Evolutionary conservation across 1,140 invertebrate species (phyloP), one percentile per base, ranked within the genome.

Genomic region (Stratiolaelaps scimitus): DNA sequence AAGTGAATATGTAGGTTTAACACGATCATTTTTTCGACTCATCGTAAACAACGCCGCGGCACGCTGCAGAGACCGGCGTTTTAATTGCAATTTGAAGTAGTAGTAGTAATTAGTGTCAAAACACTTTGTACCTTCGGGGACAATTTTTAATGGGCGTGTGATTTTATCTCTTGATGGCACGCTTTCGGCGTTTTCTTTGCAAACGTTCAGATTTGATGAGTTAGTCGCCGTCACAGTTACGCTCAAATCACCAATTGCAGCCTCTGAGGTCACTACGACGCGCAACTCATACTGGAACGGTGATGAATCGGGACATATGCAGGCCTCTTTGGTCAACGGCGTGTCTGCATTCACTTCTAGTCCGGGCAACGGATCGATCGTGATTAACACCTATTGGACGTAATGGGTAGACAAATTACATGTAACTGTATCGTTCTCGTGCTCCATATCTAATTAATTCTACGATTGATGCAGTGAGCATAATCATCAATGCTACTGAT

Each of bases 131-230:
- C 73, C 71, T 69, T 70, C 66, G 6, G 72, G 71, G 48, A 82
- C 84, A 1, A 83, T 74, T 48, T 48, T 48, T 28, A 48, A 48
- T 7, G 47, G 47, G 20, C 28, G 20, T 4, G 47, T 48, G 47
- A 48, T 19, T 15, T 48, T 48, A 28, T 48, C 47, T 48, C 47
- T 4, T 28, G 47, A 48, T 5, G 47, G 47, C 5, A 78, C 77
- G 0, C 82, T 83, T 23, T 78, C 77, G 1, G 79, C 78, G 43
- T 80, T 75, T n/a, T n/a, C n/a, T 15, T 48, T 48, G 47, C 47
- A 78, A 0, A 79, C 72, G 0, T 79, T 79, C 13, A 82, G 78
- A 0, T 83, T 83, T 74, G 84, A 83, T 1, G 81, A 79, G 45
- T 80, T 76, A 53, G 77, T 75, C n/a, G 79, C 83, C 1, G 75